phyloP scores from a whole-genome alignment of 2,113 vertebrate species.

The Saccopteryx leptura region DNA sequence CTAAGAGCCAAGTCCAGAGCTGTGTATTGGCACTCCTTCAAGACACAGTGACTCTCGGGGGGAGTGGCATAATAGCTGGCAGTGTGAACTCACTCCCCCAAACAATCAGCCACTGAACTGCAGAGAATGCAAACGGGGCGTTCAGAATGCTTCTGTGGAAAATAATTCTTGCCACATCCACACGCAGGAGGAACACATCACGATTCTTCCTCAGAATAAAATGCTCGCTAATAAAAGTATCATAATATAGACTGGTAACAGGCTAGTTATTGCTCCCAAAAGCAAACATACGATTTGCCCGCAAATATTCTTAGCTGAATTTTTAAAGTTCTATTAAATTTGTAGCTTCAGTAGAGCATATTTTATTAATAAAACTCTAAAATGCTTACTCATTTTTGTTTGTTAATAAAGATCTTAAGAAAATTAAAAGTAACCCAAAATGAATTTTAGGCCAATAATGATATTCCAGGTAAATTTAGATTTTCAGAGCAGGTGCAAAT shows the following conservation, averaged over 20 bases:
- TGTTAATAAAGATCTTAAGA: conserved; percentile 6
- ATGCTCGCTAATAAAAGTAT: neutral
- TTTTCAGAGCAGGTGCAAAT: neutral
- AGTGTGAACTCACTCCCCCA: neutral
- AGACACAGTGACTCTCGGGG: neutral
- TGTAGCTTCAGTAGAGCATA: conserved; percentile 9
- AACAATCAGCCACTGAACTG: neutral
- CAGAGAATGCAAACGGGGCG: neutral
- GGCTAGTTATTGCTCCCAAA: conserved; percentile 26
- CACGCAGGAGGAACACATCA: neutral
- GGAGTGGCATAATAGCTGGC: neutral
- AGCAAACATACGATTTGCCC: conserved; percentile 8
- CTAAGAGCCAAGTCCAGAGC: neutral
- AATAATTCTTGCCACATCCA: neutral
- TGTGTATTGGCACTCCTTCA: neutral
- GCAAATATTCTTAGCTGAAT: neutral
- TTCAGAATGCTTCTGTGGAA: neutral
- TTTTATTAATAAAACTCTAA: conserved; percentile 6
- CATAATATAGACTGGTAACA: neutral
- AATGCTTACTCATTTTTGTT: neutral
- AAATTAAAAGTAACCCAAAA: conserved; percentile 30
- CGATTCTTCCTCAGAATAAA: neutral
- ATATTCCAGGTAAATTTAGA: conserved; percentile 9
- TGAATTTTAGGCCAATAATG: neutral
- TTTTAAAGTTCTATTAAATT: conserved; percentile 19